Percentiles rank a stretch among this genome's conserved stretches.
These are phyloP conservation scores for Urosaurus nigricauda DNA, from an alignment of 2,797 vertebrate genomes.

Conservation along the genomic window DNA sequence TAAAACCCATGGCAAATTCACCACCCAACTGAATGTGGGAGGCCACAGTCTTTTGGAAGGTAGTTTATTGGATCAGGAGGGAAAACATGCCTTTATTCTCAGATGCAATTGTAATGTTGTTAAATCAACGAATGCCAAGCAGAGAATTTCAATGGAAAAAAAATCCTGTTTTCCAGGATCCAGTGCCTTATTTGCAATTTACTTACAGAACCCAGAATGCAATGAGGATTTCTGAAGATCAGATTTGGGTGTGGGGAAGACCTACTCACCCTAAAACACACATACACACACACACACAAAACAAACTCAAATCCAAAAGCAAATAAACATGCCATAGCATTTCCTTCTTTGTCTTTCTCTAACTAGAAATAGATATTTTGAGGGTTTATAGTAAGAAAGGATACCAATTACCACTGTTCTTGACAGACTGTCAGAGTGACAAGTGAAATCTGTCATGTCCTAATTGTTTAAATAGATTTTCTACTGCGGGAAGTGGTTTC, in stretches of 20 bases:
- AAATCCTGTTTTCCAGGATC: background rate
- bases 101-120: background rate
- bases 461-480: conserved; percentile 16
- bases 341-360: background rate
- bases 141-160: background rate
- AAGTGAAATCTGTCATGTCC: background rate
- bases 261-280: conserved; percentile 42
- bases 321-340: background rate
- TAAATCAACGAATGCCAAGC: conserved; percentile 7
- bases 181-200: accelerated
- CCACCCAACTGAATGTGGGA: too few relatives aligned
- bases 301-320: too few relatives aligned
- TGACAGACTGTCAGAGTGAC: background rate
- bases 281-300: background rate
- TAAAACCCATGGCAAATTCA: too few relatives aligned
- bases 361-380: conserved; percentile 41
- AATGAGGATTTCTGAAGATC: conserved; percentile 14
- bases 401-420: background rate
- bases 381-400: conserved; percentile 46
- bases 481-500: background rate
- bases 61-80: background rate
- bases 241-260: background rate
- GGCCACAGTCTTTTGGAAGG: background rate
- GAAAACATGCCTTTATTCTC: background rate
- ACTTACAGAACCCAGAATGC: background rate